These are phyloP conservation scores for Plecotus auritus DNA, from an alignment of 2,113 vertebrate genomes.

Conservation along the genomic window DNA sequence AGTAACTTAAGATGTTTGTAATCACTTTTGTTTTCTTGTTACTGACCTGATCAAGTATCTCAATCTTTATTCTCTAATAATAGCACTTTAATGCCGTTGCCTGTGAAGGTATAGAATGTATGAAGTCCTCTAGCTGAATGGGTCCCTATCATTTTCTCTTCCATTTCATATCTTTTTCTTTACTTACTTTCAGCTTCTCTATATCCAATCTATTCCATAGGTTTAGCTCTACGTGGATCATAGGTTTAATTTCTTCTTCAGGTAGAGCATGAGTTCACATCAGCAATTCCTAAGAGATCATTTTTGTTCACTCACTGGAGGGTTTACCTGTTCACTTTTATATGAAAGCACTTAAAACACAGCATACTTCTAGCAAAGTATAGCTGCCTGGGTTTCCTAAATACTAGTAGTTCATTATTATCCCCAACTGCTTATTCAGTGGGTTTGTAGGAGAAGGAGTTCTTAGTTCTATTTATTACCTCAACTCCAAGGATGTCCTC, in stretches of 20 bases:
- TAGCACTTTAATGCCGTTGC: not conserved
- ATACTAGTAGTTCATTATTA: not conserved
- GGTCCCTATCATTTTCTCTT: not conserved
- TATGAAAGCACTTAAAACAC: not conserved
- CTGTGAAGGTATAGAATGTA: not conserved
- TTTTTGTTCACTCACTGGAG: not conserved
- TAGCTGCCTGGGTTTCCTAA: not conserved
- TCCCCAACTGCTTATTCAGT: not conserved
- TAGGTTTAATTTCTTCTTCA: not conserved
- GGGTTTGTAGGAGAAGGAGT: not conserved
- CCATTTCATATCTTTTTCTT: not conserved
- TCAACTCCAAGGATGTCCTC: not conserved
- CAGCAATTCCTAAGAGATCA: not conserved
- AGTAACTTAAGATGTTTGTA: not conserved
- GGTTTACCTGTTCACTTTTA: conserved; percentile 18
- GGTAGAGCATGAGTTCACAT: not conserved
- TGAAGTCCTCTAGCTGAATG: not conserved
- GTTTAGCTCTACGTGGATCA: not conserved
- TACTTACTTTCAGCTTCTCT: not conserved
- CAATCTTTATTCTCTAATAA: not conserved
- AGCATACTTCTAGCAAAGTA: not conserved
- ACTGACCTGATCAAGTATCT: not conserved
- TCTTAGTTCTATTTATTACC: not conserved
- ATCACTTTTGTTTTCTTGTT: not conserved
- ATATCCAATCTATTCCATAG: not conserved